Percentiles rank a stretch among this genome's conserved stretches.
These are phyloP conservation scores for Pachyseris speciosa DNA, from an alignment of 64 coral and sea anemone genomes.

Conservation along the genomic window DNA sequence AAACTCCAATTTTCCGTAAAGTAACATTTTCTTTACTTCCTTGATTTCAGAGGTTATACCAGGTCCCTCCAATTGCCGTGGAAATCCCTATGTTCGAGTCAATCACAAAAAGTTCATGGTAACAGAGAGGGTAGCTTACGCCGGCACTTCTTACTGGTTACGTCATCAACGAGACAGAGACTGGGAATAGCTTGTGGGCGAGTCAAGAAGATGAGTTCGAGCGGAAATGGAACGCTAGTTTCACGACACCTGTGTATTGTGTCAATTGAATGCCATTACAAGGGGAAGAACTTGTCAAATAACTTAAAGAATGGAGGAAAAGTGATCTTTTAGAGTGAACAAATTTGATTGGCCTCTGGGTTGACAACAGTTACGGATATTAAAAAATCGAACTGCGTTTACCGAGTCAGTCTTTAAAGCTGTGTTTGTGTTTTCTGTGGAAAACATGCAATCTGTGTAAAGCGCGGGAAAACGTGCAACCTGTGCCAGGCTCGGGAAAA, in stretches of 20 bases:
- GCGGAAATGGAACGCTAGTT: conserved; percentile 92
- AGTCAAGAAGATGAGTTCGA: conserved; percentile 86
- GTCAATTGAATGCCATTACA: background rate
- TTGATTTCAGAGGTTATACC: conserved; percentile 73
- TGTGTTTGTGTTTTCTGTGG: too few species aligned
- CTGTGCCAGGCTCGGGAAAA: too few species aligned
- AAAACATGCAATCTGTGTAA: too few species aligned
- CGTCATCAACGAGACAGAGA: conserved; percentile 81
- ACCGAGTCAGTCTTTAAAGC: too few species aligned
- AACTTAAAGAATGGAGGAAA: too few species aligned
- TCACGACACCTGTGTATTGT: conserved; percentile 60
- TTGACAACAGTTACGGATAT: too few species aligned
- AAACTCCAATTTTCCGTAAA: too few species aligned
- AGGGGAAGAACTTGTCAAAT: too few species aligned
- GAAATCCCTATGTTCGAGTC: conserved; percentile 80
- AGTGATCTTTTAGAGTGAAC: too few species aligned
- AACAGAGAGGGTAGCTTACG: conserved; percentile 85
- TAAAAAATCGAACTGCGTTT: too few species aligned
- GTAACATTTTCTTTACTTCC: background rate
- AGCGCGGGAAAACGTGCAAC: too few species aligned
- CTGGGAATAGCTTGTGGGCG: conserved; percentile 31
- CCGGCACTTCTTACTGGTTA: conserved; percentile 99
- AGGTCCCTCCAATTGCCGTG: conserved; percentile 73
- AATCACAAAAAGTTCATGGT: conserved; percentile 99
- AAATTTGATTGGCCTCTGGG: too few species aligned